Percentiles rank a stretch among this genome's conserved stretches.
Evolutionary conservation across 2,113 vertebrate species (phyloP).

Genomic region (Gavia stellata): DNA sequence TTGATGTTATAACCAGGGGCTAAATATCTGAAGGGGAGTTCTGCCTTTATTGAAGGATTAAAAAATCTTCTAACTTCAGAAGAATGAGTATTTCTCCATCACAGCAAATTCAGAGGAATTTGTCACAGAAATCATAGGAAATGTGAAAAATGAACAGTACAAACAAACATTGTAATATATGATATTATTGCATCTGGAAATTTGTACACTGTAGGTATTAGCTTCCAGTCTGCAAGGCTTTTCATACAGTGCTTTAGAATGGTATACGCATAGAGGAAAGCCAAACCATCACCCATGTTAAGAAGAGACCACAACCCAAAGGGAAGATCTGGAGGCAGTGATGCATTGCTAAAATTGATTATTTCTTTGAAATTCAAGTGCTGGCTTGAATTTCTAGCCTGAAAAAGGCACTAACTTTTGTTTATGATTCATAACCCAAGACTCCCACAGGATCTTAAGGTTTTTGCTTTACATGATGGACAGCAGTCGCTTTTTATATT

Average conservation of each 20-base stretch:
- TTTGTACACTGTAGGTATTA: neutral
- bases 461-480: neutral
- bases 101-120: neutral
- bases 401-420: neutral
- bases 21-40: neutral
- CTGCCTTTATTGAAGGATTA: neutral
- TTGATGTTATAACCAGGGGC: neutral
- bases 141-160: neutral
- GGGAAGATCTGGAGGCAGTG: neutral
- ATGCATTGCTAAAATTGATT: neutral
- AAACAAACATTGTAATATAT: neutral
- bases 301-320: neutral
- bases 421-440: neutral
- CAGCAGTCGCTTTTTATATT: neutral
- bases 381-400: neutral
- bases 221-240: neutral
- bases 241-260: neutral
- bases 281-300: neutral
- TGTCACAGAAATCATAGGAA: neutral
- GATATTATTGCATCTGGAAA: neutral
- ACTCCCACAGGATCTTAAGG: neutral
- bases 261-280: rapidly evolving
- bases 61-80: neutral
- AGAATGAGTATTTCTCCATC: neutral
- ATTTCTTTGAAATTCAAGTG: neutral